These are phyloP conservation scores for Phenganax subtilis DNA, from an alignment of 92 coral and sea anemone genomes.

Conservation along the genomic window DNA sequence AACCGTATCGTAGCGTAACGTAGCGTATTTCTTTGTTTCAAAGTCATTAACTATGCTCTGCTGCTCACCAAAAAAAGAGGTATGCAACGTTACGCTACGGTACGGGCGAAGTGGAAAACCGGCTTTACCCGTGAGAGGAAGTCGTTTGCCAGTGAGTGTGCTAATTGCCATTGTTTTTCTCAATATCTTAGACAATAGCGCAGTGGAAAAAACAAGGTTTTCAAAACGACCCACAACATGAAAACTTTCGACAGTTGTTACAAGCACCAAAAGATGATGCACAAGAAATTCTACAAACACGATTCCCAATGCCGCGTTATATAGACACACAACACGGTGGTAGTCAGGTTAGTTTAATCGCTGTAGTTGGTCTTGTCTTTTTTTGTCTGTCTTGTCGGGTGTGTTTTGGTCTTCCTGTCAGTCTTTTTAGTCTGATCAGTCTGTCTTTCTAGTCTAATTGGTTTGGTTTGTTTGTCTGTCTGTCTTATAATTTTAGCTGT, in stretches of 20 bases:
- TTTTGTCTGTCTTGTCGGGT: background rate
- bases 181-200: conserved; percentile 70
- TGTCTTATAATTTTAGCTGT: too few relatives aligned
- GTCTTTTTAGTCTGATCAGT: background rate
- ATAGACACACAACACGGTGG: conserved; percentile 92
- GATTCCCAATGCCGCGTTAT: conserved; percentile 99
- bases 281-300: conserved; percentile 90
- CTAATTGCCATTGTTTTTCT: background rate
- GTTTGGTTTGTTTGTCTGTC: too few relatives aligned
- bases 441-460: too few relatives aligned
- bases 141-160: too few relatives aligned
- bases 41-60: too few relatives aligned
- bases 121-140: too few relatives aligned
- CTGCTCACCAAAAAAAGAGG: too few relatives aligned
- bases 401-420: background rate
- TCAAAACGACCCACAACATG: conserved; percentile 89
- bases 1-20: too few relatives aligned
- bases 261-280: conserved; percentile 99
- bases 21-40: too few relatives aligned
- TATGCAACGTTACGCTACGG: too few relatives aligned
- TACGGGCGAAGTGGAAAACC: too few relatives aligned
- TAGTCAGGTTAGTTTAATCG: conserved; percentile 64
- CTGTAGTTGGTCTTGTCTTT: background rate
- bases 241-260: conserved; percentile 84
- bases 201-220: conserved; percentile 99